phyloP scores from a whole-genome alignment of 2,113 vertebrate species.

The Colius striatus region DNA sequence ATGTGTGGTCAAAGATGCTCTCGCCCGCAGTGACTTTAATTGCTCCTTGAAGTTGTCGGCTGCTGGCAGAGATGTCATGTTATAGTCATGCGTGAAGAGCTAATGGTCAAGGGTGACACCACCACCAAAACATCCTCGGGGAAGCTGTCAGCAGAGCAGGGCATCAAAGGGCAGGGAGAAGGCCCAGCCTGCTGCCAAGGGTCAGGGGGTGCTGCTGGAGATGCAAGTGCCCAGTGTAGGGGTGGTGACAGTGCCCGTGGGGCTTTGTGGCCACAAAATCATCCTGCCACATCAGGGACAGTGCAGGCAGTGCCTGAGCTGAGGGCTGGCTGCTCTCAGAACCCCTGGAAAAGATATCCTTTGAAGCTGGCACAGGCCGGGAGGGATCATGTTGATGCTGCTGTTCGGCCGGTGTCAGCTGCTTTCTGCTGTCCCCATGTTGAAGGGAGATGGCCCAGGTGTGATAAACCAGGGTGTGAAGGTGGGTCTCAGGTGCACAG shows the following conservation, averaged over 20 bases:
- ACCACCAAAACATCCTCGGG: conserved; percentile 38
- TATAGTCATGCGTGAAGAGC: conserved; percentile 29
- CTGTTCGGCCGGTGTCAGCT: fast-evolving
- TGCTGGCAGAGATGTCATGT: conserved; percentile 27
- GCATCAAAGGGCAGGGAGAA: conserved; percentile 32
- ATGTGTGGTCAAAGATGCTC: not conserved
- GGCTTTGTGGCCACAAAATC: not conserved
- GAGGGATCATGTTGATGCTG: fast-evolving
- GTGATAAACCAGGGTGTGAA: not conserved
- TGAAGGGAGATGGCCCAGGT: not conserved
- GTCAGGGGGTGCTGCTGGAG: not conserved
- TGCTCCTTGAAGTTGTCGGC: not conserved
- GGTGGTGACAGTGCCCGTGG: not conserved
- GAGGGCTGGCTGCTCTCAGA: not conserved
- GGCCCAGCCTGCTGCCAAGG: not conserved
- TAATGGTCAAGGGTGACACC: conserved; percentile 23
- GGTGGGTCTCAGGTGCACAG: not conserved
- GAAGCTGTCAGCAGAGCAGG: not conserved
- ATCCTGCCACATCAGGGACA: not conserved
- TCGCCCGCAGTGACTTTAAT: not conserved
- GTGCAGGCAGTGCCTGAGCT: no score
- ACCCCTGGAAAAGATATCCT: not conserved
- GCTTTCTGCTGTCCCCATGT: not conserved
- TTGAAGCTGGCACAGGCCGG: fast-evolving
- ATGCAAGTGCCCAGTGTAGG: not conserved